Percentiles rank a stretch among this genome's conserved stretches.
phyloP scores from a whole-genome alignment of 2,888 invertebrate species.

The Amiota communis region DNA sequence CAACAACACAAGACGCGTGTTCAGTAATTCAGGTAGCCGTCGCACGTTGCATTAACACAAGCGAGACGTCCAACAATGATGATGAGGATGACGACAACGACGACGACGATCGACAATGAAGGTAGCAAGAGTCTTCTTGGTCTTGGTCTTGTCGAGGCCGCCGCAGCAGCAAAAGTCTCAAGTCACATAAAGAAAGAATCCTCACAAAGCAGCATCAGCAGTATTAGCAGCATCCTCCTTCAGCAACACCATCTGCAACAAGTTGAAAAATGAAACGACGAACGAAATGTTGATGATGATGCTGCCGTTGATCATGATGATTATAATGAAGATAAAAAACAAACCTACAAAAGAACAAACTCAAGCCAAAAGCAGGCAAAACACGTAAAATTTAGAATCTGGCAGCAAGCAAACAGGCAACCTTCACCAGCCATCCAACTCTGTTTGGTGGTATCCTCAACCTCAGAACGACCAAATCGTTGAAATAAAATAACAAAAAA shows the following conservation, averaged over 20 bases:
- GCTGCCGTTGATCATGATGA: background rate
- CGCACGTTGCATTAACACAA: conserved; percentile 71
- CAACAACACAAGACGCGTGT: conserved; percentile 70
- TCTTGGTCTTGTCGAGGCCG: background rate
- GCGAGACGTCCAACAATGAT: conserved; percentile 53
- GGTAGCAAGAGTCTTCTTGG: conserved; percentile 11
- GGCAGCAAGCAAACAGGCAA: no score
- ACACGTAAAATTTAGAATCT: background rate
- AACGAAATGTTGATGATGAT: no score
- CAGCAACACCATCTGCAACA: conserved; percentile 5
- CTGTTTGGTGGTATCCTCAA: no score
- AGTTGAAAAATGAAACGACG: no score
- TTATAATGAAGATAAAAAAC: no score
- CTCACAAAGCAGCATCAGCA: conserved; percentile 40
- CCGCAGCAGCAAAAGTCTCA: conserved; percentile 10
- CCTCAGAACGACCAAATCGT: no score
- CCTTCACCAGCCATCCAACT: no score
- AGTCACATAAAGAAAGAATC: conserved; percentile 40
- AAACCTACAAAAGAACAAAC: no score
- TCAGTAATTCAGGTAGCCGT: conserved; percentile 72
- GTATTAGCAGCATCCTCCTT: background rate
- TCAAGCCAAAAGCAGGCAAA: background rate
- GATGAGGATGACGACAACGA: conserved; percentile 22
- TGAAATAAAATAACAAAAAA: no score
- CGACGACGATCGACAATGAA: conserved; percentile 33